Base-by-base conservation (phyloP, 2,797 vertebrate species). In the Poeciliopsis turneri region DNA sequence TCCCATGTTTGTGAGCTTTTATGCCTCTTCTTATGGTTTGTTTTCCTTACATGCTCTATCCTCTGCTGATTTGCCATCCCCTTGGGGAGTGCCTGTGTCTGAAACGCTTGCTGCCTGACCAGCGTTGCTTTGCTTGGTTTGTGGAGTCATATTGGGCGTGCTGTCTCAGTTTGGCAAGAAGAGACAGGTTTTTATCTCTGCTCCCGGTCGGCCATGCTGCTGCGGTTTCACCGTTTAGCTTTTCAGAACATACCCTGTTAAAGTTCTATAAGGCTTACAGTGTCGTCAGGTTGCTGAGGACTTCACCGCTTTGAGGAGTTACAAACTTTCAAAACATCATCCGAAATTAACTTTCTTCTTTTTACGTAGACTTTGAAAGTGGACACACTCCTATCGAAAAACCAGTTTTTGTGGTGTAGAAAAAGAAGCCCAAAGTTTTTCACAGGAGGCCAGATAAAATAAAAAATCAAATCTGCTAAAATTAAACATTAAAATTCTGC, bases 1-100 rank as follows among this genome's bases (percentile, higher is more conserved):
- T 97, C 95, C 97, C 96, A 96, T 98, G 96, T 99, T 98, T 98
- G 95, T 96, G 95, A 95, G 96, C 92, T 97, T 97, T 98, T 97
- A 98, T 98, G 97, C 95, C 94, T 97, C 97, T 95, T 94, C 94
- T 97, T 98, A 98, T 94, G 96, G 95, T 96, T 96, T 98, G 97
- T 97, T 98, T 97, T 97, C 92, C 95, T 95, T 96, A 93, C 94
- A 86, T 95, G 94, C 95, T 95, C 95, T 97, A 93, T 95, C 94
- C 92, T 90, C 93, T 86, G 88, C 86, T 94, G 91, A 91, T 91
- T 94, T 81, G 72, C 88, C 86, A 0, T 94, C 95, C 92, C 91
- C 94, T 91, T 81, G 87, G 90, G 89, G 90, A 92, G 90, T 92
- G 90, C 93, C 89, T 91, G 93, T 89, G 93, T 94, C 90, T 92